Conservation (phyloP, 2,888 invertebrate genomes). For the Dolichomitus sp. region DNA sequence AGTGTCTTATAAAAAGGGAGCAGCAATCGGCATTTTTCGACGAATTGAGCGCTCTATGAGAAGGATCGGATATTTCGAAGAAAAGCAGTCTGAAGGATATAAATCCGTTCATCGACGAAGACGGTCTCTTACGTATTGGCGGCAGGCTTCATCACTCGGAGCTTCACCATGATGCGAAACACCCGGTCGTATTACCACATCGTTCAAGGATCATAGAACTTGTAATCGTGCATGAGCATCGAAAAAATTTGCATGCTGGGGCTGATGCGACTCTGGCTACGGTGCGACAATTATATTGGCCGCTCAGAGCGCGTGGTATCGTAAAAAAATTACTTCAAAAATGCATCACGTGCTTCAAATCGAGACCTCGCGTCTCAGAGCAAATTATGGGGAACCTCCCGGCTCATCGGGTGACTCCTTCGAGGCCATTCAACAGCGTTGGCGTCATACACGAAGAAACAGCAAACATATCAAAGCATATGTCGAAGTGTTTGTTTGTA, state of each 20-base stretch:
- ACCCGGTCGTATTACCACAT: constrained; percentile 4
- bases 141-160: constrained; percentile 57
- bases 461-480: neutral
- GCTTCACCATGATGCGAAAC: constrained; percentile 11
- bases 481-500: neutral
- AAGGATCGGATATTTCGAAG: neutral
- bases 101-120: constrained; percentile 63
- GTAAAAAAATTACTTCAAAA: no score
- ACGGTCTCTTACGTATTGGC: constrained; percentile 60
- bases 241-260: no score
- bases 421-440: neutral
- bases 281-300: no score
- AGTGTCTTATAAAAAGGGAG: neutral
- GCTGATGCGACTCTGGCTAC: no score
- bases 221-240: constrained; percentile 25
- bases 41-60: neutral
- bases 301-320: no score
- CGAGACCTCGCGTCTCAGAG: no score
- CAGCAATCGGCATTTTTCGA: constrained; percentile 12
- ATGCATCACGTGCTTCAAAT: no score
- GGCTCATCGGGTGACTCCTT: neutral
- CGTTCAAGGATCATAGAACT: neutral
- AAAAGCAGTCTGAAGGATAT: constrained; percentile 14
- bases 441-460: neutral
- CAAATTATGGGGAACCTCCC: constrained; percentile 17